Evolutionary conservation across 2,113 vertebrate genomes (phyloP).

Genomic region (Felis chaus): DNA sequence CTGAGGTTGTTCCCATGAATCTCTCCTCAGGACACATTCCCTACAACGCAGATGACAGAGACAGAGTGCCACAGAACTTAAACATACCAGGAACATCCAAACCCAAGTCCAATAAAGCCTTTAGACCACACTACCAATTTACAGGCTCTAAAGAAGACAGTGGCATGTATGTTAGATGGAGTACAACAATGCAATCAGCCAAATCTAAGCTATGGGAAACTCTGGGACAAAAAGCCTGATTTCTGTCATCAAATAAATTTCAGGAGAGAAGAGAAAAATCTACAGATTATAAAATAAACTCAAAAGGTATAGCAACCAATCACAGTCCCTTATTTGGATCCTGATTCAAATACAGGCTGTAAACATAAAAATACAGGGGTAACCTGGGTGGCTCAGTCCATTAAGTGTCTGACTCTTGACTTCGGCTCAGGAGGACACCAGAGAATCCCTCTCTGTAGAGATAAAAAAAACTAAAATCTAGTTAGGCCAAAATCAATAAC

Average conservation of each 20-base stretch:
- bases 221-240: background rate
- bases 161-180: background rate
- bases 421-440: background rate
- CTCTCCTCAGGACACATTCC: background rate
- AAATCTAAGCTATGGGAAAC: background rate
- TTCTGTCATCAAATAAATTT: background rate
- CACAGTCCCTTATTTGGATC: background rate
- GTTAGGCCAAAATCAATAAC: no score
- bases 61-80: no score
- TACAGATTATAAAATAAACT: background rate
- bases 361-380: background rate
- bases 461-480: no score
- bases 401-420: background rate
- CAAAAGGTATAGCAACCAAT: background rate
- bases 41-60: background rate
- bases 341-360: background rate
- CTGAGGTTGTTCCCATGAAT: background rate
- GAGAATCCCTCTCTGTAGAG: no score
- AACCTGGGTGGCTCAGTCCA: background rate
- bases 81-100: background rate
- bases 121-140: background rate
- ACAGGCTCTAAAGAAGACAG: background rate
- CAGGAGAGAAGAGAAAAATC: background rate
- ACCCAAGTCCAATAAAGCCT: background rate
- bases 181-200: no score